Evolutionary conservation across 1,140 invertebrate species (phyloP).

Genomic region (Samia ricini): DNA sequence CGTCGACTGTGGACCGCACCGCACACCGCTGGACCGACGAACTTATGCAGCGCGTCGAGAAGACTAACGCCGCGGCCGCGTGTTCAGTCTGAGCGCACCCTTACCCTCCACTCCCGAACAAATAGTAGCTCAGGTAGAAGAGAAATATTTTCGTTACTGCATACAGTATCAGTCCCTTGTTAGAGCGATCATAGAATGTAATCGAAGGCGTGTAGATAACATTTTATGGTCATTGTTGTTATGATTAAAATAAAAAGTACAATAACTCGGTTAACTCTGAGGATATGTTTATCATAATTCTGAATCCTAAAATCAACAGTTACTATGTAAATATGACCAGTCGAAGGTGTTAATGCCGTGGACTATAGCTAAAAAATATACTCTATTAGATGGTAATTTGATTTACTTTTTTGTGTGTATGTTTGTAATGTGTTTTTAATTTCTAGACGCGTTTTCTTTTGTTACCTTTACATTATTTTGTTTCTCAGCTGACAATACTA

Average conservation of each 20-base stretch:
- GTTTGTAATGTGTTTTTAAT: no score
- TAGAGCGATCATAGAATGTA: not conserved
- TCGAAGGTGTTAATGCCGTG: no score
- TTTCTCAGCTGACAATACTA: no score
- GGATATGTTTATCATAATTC: no score
- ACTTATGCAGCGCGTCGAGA: conserved; percentile 37
- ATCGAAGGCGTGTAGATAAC: not conserved
- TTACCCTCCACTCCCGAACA: not conserved
- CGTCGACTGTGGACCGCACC: conserved; percentile 62
- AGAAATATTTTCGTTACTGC: not conserved
- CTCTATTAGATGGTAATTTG: no score
- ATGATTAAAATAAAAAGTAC: not conserved
- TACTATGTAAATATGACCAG: no score
- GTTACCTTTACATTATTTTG: no score
- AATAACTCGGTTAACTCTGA: not conserved
- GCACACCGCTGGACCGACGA: conserved; percentile 65
- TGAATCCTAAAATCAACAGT: no score
- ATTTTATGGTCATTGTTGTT: not conserved
- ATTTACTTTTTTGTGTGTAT: no score
- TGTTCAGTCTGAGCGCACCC: conserved; percentile 35
- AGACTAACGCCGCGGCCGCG: conserved; percentile 29
- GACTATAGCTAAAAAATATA: no score
- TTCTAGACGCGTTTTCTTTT: no score
- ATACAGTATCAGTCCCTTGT: not conserved
- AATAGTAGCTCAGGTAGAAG: not conserved